phyloP scores from a whole-genome alignment of 2,888 invertebrate genomes.

The Epistrophella euchroma region DNA sequence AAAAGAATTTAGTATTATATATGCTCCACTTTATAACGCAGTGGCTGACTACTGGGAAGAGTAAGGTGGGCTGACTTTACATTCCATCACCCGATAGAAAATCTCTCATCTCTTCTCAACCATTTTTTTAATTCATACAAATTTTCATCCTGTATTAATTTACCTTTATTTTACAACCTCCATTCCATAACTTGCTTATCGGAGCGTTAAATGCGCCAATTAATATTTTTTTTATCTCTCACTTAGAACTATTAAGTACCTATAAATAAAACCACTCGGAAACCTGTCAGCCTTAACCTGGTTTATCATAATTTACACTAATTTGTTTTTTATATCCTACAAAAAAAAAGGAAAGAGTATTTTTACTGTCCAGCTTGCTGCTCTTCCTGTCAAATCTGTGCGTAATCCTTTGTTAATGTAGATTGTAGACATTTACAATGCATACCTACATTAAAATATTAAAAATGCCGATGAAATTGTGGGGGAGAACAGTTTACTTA shows the following conservation, averaged over 20 bases:
- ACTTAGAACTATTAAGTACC: not conserved
- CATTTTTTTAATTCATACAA: not conserved
- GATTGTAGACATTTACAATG: constrained; percentile 46
- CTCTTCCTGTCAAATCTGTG: constrained; percentile 43
- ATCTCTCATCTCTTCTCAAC: not conserved
- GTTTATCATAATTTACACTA: constrained; percentile 28
- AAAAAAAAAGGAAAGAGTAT: not conserved
- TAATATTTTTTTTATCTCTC: not conserved
- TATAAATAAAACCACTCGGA: constrained; percentile 1
- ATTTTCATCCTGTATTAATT: not conserved
- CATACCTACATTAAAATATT: constrained; percentile 48
- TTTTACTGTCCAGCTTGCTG: not conserved
- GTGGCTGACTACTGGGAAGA: no score
- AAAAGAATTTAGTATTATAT: no score
- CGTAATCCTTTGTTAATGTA: constrained; percentile 65
- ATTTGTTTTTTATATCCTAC: not conserved
- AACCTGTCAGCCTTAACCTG: constrained; percentile 45
- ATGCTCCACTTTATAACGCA: no score
- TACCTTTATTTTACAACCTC: not conserved
- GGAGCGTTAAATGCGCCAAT: not conserved
- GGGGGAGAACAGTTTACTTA: not conserved
- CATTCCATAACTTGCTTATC: constrained; percentile 23
- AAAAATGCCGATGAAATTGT: constrained; percentile 3
- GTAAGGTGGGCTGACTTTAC: no score
- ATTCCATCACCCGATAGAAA: no score